phyloP scores from a whole-genome alignment of 2,113 vertebrate genomes.

The Butorides virescens region DNA sequence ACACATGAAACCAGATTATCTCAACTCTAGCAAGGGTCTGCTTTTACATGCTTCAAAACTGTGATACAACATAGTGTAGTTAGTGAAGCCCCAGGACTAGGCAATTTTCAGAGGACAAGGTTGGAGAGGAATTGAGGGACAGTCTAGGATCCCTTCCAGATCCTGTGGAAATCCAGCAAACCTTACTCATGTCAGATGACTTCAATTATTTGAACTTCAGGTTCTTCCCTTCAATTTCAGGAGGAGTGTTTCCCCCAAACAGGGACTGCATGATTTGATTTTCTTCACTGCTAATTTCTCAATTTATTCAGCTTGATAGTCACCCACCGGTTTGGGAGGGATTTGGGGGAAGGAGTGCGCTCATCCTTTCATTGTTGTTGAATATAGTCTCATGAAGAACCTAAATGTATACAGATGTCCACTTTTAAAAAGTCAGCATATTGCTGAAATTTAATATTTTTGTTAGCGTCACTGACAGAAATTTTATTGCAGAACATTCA shows the following conservation, averaged over 20 bases:
- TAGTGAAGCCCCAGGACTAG: rapidly evolving
- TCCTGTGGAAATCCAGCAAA: not conserved
- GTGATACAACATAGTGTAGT: rapidly evolving
- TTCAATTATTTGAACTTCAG: not conserved
- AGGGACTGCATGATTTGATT: not conserved
- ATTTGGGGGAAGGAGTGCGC: not conserved
- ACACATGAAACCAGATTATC: not conserved
- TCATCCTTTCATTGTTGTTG: constrained; percentile 10
- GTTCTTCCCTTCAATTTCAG: not conserved
- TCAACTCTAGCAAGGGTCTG: not conserved
- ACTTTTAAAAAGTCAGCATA: constrained; percentile 19
- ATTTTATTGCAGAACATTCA: constrained; percentile 30
- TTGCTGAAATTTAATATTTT: constrained; percentile 26
- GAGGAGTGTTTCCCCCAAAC: not conserved
- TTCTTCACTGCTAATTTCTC: not conserved
- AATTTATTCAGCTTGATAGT: not conserved
- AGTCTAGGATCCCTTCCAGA: not conserved
- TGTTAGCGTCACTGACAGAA: not conserved
- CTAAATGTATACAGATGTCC: constrained; percentile 69
- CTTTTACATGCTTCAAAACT: not conserved
- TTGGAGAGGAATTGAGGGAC: not conserved
- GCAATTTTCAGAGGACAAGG: not conserved
- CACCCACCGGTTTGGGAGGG: not conserved
- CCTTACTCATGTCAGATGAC: not conserved
- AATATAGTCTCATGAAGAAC: not conserved